Evolutionary conservation across 2,888 invertebrate species (phyloP).

Genomic region (Sipha maydis): DNA sequence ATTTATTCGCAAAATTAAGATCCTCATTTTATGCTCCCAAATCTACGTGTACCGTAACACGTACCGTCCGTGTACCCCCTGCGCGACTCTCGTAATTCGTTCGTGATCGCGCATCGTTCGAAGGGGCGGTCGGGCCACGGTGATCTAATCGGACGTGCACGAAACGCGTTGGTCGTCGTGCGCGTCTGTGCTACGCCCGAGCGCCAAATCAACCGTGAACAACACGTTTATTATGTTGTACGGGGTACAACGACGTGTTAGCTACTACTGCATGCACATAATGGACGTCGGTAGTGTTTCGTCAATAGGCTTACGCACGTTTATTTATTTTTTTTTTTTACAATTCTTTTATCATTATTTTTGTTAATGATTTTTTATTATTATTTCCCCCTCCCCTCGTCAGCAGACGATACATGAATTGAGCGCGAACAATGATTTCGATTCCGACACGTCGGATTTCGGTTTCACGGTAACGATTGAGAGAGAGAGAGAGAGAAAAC

Average conservation of each 20-base stretch:
- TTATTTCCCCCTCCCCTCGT: background rate
- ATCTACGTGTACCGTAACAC: too few species aligned
- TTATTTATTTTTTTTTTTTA: background rate
- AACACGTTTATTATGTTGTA: slow-evolving; percentile 37
- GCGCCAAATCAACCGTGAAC: slow-evolving; percentile 49
- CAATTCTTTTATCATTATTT: background rate
- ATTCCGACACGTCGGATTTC: slow-evolving; percentile 45
- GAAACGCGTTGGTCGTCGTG: background rate
- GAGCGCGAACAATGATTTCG: slow-evolving; percentile 1
- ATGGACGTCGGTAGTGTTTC: background rate
- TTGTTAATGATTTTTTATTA: background rate
- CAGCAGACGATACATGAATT: background rate
- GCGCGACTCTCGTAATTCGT: too few species aligned
- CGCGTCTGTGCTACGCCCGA: background rate
- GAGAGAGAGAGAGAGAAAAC: background rate
- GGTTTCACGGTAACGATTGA: slow-evolving; percentile 19
- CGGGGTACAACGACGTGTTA: background rate
- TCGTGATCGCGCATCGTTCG: background rate
- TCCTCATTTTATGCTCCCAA: too few species aligned
- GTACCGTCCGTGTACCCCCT: too few species aligned
- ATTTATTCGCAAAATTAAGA: too few species aligned
- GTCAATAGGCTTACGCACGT: background rate
- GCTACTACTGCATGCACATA: background rate
- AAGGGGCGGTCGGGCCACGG: background rate
- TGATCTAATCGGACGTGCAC: background rate